Evolutionary conservation across 1,140 invertebrate genomes (phyloP).

Genomic region (Musca domestica): DNA sequence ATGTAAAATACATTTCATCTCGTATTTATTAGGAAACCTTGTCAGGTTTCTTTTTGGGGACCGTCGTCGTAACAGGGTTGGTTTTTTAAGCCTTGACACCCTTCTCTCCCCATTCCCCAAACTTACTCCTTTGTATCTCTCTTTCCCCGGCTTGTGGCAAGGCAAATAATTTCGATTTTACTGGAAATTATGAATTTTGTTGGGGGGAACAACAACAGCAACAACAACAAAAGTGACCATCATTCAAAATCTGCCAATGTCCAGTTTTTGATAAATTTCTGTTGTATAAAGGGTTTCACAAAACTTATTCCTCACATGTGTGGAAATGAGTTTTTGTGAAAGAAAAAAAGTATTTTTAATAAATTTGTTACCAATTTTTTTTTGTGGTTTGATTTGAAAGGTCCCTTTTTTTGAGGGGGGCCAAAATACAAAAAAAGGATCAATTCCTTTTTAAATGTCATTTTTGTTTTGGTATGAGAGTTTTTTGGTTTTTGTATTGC

Average conservation of each 20-base stretch:
- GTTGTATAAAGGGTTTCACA: not conserved
- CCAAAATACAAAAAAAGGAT: no score
- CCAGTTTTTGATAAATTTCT: slow-evolving; percentile 14
- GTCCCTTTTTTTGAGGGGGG: no score
- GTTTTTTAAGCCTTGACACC: not conserved
- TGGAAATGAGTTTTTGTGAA: not conserved
- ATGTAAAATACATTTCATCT: slow-evolving; percentile 14
- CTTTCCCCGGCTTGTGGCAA: not conserved
- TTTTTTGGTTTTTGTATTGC: no score
- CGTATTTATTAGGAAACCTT: slow-evolving; percentile 8
- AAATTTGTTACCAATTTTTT: slow-evolving; percentile 22
- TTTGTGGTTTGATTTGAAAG: no score
- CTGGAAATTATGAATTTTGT: slow-evolving; percentile 23
- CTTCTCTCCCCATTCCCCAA: not conserved
- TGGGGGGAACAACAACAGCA: not conserved
- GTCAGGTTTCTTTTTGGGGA: slow-evolving; percentile 13
- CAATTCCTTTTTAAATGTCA: no score
- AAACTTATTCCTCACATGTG: not conserved
- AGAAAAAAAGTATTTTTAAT: slow-evolving; percentile 16
- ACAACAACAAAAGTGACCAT: not conserved
- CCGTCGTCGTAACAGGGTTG: slow-evolving; percentile 10
- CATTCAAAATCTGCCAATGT: slow-evolving; percentile 20
- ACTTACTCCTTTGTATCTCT: not conserved
- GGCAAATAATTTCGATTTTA: not conserved
- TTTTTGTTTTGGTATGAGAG: no score